Evolutionary conservation across 2,797 vertebrate species (phyloP), one percentile per base, ranked within the genome.

Genomic region (Myripristis murdjan): DNA sequence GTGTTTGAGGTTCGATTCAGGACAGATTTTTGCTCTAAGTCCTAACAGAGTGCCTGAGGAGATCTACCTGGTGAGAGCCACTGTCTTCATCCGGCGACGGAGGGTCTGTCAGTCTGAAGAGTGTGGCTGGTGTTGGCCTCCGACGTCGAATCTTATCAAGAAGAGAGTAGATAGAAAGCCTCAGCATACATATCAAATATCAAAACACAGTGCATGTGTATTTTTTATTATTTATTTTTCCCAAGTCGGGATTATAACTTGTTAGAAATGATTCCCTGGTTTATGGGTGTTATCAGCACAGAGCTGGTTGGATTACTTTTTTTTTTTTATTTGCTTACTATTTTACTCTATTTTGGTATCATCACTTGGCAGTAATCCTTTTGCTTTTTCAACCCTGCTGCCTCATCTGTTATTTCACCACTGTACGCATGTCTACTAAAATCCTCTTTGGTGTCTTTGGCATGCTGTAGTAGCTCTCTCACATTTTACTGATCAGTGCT

Each of bases 81-180:
- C 70, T 73, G 53, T 97, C 96, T 12, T 97, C 97, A 64, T 97
- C 97, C 79, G 97, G 97, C 0, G 97, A 97, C 0, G 96, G 95
- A 1, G 95, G 95, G 83, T 99, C 97, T 0, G 97, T 96, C 85
- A 96, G 71, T 83, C 96, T 95, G 94, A 98, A 99, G 67, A 99
- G 93, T 37, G 97, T 97, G 68, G 97, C 97, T 0, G 97, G 97
- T 3, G 97, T 99, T 2, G 97, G 97, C 80, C 97, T 96, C 70
- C 97, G 85, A 37, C 96, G 95, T 47, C 97, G 95, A 87, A 99
- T 98, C 97, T 99, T 69, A 22, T 15, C 22, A 70, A 58, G 16
- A 78, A n/a, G 85, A 16, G 81, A 48, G 76, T 44, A 41, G 31
- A 83, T n/a, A 26, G 46, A 68, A 14, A 8, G 16, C 44, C 6